Evolutionary conservation across 2,113 vertebrate species (phyloP), one percentile per base, ranked within the genome.

Genomic region (Ciconia maguari): DNA sequence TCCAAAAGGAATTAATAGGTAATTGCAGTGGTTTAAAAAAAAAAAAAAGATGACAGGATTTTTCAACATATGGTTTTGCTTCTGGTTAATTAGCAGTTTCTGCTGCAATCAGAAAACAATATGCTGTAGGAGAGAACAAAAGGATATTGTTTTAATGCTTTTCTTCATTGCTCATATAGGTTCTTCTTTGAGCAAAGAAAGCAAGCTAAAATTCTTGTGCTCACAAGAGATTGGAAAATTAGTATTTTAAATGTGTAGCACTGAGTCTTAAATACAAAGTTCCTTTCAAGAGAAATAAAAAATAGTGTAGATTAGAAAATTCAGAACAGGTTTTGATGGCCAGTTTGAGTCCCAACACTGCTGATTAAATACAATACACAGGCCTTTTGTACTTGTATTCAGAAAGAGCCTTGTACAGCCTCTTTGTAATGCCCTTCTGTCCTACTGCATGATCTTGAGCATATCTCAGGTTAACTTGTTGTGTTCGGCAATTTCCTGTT

Each of bases 31-130:
- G 27, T 51, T 58, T 9, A 64, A 51, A 44, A 52, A 29, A 30
- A 7, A 41, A 29, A 69, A 49, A 44, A 19, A 34, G 16, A 26
- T 11, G 6, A 20, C 2, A 15, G 42, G 36, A 29, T 87, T 83
- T 85, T 80, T 81, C n/a, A 84, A 52, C 86, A 79, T 79, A 72
- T 9, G n/a, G 58, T 46, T 96, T 95, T 94, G 16, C 42, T 92
- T 95, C n/a, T 93, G 68, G 26, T 72, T 91, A 82, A 85, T 90
- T 88, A 95, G n/a, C 42, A 80, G 41, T 76, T 95, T 96, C 58
- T 87, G 32, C n/a, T 95, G 77, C 64, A 85, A 66, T 84, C 38
- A 44, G 38, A 91, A 93, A 90, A 66, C 77, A 79, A 44, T 85
- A 46, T 48, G 18, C 62, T 91, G 6, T 84, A 27, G 1, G 2